Percentiles rank a stretch among this genome's conserved stretches.
These are phyloP conservation scores for Delichon dasypus DNA, from an alignment of 2,797 vertebrate genomes.

Conservation along the genomic window DNA sequence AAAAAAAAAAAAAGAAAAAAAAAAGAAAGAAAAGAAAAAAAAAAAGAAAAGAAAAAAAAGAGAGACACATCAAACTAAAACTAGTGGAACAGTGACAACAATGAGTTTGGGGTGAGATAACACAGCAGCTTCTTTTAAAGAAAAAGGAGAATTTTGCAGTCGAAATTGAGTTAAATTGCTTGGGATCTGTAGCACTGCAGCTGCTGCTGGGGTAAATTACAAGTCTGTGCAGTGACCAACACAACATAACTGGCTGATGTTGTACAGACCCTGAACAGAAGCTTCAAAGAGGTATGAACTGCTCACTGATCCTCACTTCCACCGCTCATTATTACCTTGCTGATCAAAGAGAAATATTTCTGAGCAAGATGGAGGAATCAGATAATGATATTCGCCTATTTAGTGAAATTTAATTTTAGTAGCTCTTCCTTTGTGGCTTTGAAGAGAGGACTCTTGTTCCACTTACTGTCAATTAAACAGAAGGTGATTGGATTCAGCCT, in stretches of 20 bases:
- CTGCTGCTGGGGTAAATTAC: neutral
- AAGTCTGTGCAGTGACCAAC: neutral
- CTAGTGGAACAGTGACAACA: neutral
- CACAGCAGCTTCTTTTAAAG: neutral
- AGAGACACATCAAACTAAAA: rapidly evolving
- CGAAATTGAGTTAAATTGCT: neutral
- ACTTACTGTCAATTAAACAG: neutral
- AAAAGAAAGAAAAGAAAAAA: neutral
- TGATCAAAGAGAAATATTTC: neutral
- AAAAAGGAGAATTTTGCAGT: neutral
- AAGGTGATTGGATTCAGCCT: neutral
- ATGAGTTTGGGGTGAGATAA: neutral
- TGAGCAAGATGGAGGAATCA: neutral
- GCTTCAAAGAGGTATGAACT: neutral
- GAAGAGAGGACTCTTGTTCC: neutral
- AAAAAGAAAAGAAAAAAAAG: neutral
- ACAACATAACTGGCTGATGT: neutral
- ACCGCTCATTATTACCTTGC: neutral
- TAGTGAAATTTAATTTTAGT: neutral
- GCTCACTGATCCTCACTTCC: neutral
- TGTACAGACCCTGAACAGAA: neutral
- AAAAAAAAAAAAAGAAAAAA: neutral
- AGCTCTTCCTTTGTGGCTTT: neutral
- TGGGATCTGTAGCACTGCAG: neutral
- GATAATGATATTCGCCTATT: neutral